phyloP scores from a whole-genome alignment of 2,888 invertebrate genomes.

The Linnaemya vulpina region DNA sequence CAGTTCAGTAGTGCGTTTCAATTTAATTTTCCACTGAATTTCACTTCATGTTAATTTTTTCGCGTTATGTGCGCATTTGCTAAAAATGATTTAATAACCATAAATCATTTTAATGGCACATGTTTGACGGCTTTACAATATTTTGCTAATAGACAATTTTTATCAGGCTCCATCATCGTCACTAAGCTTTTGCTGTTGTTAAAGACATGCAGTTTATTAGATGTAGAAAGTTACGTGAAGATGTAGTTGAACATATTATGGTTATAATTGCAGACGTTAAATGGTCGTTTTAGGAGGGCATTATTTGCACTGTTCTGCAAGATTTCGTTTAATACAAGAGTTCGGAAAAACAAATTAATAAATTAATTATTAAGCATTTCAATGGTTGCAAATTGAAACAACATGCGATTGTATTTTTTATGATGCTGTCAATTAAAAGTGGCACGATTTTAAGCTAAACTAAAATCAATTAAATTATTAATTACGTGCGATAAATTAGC shows the following conservation, averaged over 20 bases:
- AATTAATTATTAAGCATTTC: no score
- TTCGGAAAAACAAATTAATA: no score
- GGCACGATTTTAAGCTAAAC: neutral
- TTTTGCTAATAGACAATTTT: slow-evolving; percentile 53
- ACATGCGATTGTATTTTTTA: neutral
- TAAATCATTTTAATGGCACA: slow-evolving; percentile 71
- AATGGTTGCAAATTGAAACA: no score
- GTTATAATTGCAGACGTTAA: neutral
- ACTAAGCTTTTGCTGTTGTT: slow-evolving; percentile 12
- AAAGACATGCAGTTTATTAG: slow-evolving; percentile 8
- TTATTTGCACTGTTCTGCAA: no score
- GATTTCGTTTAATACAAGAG: no score
- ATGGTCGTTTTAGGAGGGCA: neutral
- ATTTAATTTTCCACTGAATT: slow-evolving; percentile 71
- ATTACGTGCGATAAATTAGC: neutral
- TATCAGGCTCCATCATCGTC: slow-evolving; percentile 10
- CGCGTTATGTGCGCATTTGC: slow-evolving; percentile 28
- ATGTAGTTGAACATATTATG: neutral
- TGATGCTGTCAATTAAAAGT: neutral
- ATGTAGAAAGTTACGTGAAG: slow-evolving; percentile 9
- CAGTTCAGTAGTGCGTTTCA: slow-evolving; percentile 71
- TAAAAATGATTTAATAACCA: slow-evolving; percentile 60
- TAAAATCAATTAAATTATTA: neutral
- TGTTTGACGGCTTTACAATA: slow-evolving; percentile 64
- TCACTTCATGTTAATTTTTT: slow-evolving; percentile 64